Percentiles rank a stretch among this genome's conserved stretches.
Evolutionary conservation across 2,113 vertebrate species (phyloP).

Genomic region (Sceloporus tristichus): DNA sequence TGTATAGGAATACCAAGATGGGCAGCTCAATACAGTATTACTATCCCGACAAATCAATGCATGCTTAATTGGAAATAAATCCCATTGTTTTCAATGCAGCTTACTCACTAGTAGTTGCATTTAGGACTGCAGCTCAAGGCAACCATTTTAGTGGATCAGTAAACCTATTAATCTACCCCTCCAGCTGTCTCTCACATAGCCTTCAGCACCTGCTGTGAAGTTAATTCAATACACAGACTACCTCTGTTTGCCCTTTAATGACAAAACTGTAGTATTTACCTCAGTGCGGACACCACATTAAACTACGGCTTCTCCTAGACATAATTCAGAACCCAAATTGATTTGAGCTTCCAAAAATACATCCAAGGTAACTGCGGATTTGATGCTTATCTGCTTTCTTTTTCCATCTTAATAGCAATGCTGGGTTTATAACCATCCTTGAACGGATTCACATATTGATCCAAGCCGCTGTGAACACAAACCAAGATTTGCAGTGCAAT

Average conservation of each 20-base stretch:
- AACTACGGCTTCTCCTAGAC: neutral
- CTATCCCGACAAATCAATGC: neutral
- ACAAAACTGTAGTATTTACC: neutral
- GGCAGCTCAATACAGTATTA: neutral
- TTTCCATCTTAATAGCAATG: neutral
- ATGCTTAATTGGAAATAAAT: neutral
- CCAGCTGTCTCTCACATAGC: neutral
- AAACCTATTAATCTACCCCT: neutral
- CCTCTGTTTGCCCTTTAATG: neutral
- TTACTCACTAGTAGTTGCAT: neutral
- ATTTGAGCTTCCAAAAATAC: neutral
- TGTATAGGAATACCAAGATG: neutral
- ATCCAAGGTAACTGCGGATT: neutral
- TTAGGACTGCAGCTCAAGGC: neutral
- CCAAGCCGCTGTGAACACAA: neutral
- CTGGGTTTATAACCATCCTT: neutral
- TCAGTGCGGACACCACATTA: neutral
- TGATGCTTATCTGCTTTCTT: neutral
- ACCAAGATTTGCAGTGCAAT: neutral
- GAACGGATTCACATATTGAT: neutral
- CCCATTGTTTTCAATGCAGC: too few relatives aligned
- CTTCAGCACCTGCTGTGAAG: neutral
- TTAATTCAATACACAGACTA: neutral
- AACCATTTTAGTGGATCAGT: neutral
- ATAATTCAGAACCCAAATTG: neutral